Percentiles rank a stretch among this genome's conserved stretches.
phyloP scores from a whole-genome alignment of 2,888 invertebrate species.

The Xestia rhomboidea region DNA sequence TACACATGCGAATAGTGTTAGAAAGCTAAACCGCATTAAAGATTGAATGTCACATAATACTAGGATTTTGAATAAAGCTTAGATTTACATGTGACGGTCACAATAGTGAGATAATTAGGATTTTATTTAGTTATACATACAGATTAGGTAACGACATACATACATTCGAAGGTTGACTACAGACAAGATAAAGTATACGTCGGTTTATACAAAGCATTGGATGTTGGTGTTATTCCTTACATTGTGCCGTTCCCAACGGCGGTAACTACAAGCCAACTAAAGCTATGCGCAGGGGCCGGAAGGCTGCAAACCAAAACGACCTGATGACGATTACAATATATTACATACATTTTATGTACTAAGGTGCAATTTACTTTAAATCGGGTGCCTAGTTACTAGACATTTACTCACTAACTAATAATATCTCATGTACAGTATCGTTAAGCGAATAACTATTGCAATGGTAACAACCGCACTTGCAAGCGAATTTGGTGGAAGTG shows the following conservation, averaged over 20 bases:
- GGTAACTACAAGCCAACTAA: constrained; percentile 84
- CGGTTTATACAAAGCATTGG: constrained; percentile 82
- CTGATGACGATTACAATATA: constrained; percentile 64
- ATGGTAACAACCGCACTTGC: constrained; percentile 59
- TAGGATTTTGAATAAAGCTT: constrained; percentile 68
- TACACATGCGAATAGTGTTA: constrained; percentile 84
- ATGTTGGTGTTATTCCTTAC: constrained; percentile 88
- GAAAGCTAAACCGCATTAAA: constrained; percentile 75
- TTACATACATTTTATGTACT: constrained; percentile 75
- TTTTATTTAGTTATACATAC: constrained; percentile 73
- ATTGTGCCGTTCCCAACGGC: constrained; percentile 81
- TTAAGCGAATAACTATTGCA: constrained; percentile 69
- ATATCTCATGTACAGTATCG: constrained; percentile 86
- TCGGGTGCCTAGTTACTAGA: constrained; percentile 75
- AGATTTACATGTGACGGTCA: constrained; percentile 66
- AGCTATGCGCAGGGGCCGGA: constrained; percentile 72
- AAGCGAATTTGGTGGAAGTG: constrained; percentile 38
- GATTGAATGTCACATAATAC: constrained; percentile 65
- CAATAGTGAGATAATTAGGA: constrained; percentile 65
- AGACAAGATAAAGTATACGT: constrained; percentile 72
- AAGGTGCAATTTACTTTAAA: constrained; percentile 77
- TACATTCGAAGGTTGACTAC: constrained; percentile 74
- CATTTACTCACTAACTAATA: constrained; percentile 79
- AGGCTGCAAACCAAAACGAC: constrained; percentile 78
- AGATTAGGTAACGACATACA: constrained; percentile 73